Base-by-base conservation (phyloP, 2,113 vertebrate genomes). In the Tamias sibiricus region DNA sequence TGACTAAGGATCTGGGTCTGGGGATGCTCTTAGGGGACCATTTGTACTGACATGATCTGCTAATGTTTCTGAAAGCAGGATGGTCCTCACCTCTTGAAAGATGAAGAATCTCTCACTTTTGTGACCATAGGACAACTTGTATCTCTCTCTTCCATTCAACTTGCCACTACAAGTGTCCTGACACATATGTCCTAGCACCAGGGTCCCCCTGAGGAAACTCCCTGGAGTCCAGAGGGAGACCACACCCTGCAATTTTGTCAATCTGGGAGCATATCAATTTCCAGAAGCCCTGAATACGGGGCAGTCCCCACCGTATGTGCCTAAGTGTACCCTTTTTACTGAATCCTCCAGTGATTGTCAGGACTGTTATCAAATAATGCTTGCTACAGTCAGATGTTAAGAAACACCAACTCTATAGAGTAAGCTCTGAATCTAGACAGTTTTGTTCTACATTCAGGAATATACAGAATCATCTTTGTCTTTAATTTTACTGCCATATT, bases 241-340 rank as follows among this genome's bases (percentile, higher is more conserved):
- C 7, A n/a, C 44, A 95, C 71, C 54, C 81, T 96, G 80, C 92
- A 76, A 89, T 96, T 93, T 95, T 96, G 88, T 91, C 94, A 96
- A 24, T 91, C 88, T 95, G 87, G 77, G 42, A 96, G 64, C 90
- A 77, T 97, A 96, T 92, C 90, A 79, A 96, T 97, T 97, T 96
- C 81, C 68, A 94, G 95, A 96, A 95, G n/a, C 28, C 32, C 20
- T 96, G 83, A 97, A 94, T 93, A 94, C 75, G 42, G 37, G 54
- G 64, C 77, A 96, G 87, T 11, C 35, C 93, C 84, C 40, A 91
- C 66, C 81, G 86, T 74, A 92, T 75, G 14, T 64, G 71, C 74
- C 57, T 97, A 80, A 94, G 28, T 96, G 91, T 69, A 64, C 93
- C 84, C 93, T 71, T 89, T 77, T 44, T 35, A 84, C 40, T 79